Percentiles rank a stretch among this genome's conserved stretches.
Conservation (phyloP, 2,888 invertebrate species). For the Lepidocyrtinus sp. region DNA sequence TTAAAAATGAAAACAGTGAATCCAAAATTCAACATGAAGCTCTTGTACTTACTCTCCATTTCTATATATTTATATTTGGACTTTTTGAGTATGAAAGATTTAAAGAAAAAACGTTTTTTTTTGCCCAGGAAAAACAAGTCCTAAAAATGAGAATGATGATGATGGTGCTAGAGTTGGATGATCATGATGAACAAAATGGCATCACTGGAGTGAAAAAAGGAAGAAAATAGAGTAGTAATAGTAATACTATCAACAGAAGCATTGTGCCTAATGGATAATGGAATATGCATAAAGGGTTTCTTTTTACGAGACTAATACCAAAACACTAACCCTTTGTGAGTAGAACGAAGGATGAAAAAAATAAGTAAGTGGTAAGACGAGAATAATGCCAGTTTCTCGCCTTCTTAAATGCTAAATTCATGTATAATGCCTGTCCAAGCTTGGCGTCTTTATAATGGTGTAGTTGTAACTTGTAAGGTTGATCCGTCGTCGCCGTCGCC, state of each 20-base stretch:
- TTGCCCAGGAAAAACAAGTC: too few relatives aligned
- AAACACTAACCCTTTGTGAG: too few relatives aligned
- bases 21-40: neutral
- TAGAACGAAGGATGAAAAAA: too few relatives aligned
- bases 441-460: constrained; percentile 3
- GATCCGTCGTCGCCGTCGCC: constrained; percentile 18
- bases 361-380: too few relatives aligned
- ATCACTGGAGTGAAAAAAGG: neutral
- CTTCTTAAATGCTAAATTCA: too few relatives aligned
- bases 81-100: neutral
- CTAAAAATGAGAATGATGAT: too few relatives aligned
- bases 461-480: neutral
- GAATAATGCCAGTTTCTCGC: too few relatives aligned
- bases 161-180: too few relatives aligned
- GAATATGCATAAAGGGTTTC: constrained; percentile 25
- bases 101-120: neutral
- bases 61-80: too few relatives aligned
- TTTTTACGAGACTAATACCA: neutral
- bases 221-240: neutral
- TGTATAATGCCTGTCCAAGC: too few relatives aligned
- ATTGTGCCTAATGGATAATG: too few relatives aligned
- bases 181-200: neutral
- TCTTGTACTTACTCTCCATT: neutral
- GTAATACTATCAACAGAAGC: too few relatives aligned
- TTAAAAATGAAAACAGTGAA: constrained; percentile 4